Conservation (phyloP, 2,113 vertebrate genomes). For the Sardina pilchardus region DNA sequence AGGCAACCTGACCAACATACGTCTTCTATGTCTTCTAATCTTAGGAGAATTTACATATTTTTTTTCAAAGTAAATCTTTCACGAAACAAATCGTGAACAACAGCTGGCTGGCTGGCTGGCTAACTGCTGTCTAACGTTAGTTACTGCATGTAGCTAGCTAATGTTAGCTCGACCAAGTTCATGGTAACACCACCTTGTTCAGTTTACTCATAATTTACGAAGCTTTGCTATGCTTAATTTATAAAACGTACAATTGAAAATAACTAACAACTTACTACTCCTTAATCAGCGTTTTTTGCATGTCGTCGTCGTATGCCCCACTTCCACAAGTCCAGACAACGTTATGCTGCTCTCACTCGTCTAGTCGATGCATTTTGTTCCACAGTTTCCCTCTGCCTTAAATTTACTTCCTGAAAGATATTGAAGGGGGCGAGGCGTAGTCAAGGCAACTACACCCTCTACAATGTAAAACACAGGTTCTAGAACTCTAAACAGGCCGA, state of each 20-base stretch:
- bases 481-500: neutral
- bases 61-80: neutral
- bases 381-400: conserved; percentile 34
- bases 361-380: conserved; percentile 28
- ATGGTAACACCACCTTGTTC: neutral
- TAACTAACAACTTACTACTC: conserved; percentile 69
- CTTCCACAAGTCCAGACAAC: conserved; percentile 22
- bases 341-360: neutral
- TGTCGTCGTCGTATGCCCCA: neutral
- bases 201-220: conserved; percentile 12
- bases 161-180: conserved; percentile 5
- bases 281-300: conserved; percentile 64
- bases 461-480: neutral
- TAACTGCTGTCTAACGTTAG: neutral
- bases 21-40: neutral
- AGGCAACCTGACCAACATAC: neutral
- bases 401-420: conserved; percentile 66
- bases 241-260: neutral
- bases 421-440: conserved; percentile 56
- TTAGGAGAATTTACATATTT: neutral
- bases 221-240: neutral
- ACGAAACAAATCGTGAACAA: neutral
- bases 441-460: conserved; percentile 41
- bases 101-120: neutral
- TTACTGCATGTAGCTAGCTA: neutral